Conservation (phyloP, 2,113 vertebrate species). For the Hippocampus abdominalis region DNA sequence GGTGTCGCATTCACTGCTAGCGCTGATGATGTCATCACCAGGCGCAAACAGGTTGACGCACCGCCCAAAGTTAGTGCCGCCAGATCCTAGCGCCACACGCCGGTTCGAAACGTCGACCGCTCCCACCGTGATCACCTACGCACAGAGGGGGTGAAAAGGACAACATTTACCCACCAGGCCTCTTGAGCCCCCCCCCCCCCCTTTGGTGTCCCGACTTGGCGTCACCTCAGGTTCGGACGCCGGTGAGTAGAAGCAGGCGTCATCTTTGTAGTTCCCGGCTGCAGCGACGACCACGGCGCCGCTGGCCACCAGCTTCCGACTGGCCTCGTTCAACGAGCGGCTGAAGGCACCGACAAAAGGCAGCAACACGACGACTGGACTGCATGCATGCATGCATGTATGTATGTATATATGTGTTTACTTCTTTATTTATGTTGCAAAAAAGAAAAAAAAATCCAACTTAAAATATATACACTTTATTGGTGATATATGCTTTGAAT, state of each 20-base stretch:
- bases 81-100: constrained; percentile 72
- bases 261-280: constrained; percentile 83
- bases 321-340: constrained; percentile 73
- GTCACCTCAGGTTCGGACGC: constrained; percentile 82
- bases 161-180: background rate
- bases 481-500: too few species aligned
- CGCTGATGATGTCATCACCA: constrained; percentile 83
- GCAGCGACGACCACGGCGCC: constrained; percentile 75
- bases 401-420: too few species aligned
- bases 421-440: too few species aligned
- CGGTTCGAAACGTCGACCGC: constrained; percentile 80
- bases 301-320: constrained; percentile 57
- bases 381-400: constrained; percentile 12
- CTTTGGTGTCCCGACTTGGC: background rate
- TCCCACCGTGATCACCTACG: constrained; percentile 86
- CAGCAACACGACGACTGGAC: constrained; percentile 70
- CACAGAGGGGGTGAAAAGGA: background rate
- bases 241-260: constrained; percentile 85
- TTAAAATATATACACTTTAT: too few species aligned
- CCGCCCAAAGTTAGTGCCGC: constrained; percentile 83
- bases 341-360: constrained; percentile 78
- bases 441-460: too few species aligned
- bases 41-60: constrained; percentile 89
- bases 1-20: constrained; percentile 85
- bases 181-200: background rate